Evolutionary conservation across 2,888 invertebrate genomes (phyloP).

Genomic region (Toxonevra muliebris): DNA sequence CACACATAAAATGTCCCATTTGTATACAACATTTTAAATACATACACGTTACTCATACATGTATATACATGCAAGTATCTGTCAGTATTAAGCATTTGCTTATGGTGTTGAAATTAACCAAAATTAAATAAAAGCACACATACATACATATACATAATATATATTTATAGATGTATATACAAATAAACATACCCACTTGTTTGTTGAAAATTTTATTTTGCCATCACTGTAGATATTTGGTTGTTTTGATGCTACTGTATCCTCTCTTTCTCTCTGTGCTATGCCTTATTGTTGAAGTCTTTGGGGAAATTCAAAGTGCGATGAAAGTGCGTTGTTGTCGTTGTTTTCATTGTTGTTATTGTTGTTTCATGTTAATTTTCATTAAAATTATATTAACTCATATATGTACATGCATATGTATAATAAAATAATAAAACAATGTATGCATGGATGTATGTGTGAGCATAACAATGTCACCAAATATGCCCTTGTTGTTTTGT

Average conservation of each 20-base stretch:
- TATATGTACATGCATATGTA: constrained; percentile 30
- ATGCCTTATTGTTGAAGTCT: constrained; percentile 44
- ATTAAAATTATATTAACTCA: constrained; percentile 59
- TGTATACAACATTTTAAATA: too few relatives aligned
- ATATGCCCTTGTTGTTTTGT: too few relatives aligned
- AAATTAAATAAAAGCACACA: background rate
- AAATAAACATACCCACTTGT: background rate
- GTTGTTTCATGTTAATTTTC: constrained; percentile 58
- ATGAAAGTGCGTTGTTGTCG: background rate
- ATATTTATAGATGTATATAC: background rate
- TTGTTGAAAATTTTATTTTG: background rate
- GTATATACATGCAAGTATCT: background rate
- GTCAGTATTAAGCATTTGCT: too few relatives aligned
- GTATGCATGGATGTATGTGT: too few relatives aligned
- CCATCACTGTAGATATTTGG: background rate
- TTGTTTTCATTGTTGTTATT: constrained; percentile 47
- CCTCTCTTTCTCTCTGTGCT: too few relatives aligned
- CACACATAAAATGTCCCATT: too few relatives aligned
- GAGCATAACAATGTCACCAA: too few relatives aligned
- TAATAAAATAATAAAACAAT: background rate
- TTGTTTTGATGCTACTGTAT: background rate
- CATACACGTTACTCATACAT: background rate
- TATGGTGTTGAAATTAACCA: background rate
- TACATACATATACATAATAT: background rate
- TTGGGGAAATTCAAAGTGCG: constrained; percentile 54